These are phyloP conservation scores for Teinopalpus imperialis DNA, from an alignment of 2,888 invertebrate species.

Conservation along the genomic window DNA sequence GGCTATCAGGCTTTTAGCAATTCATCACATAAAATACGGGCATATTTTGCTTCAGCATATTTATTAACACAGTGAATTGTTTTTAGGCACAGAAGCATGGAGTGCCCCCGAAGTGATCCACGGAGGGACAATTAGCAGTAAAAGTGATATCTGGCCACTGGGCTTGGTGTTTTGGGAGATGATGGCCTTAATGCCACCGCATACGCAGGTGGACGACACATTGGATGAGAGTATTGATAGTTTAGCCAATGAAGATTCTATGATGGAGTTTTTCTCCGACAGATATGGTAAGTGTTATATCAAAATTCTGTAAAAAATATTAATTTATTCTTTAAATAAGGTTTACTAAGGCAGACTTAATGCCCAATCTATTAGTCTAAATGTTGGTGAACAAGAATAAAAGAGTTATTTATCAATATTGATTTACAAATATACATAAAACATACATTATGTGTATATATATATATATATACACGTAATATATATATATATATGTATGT, in stretches of 20 bases:
- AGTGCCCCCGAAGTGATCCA: slow-evolving; percentile 88
- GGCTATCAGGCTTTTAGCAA: too few species aligned
- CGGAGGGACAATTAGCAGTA: slow-evolving; percentile 83
- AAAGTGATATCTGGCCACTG: slow-evolving; percentile 90
- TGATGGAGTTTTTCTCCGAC: slow-evolving; percentile 49
- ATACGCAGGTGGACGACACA: slow-evolving; percentile 56
- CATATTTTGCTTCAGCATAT: slow-evolving; percentile 19
- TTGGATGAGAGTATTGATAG: slow-evolving; percentile 45
- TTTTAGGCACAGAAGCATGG: slow-evolving; percentile 88
- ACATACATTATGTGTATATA: too few species aligned
- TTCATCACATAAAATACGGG: too few species aligned
- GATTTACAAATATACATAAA: too few species aligned
- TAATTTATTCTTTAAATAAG: too few species aligned
- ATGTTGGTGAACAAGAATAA: too few species aligned
- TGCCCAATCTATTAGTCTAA: too few species aligned
- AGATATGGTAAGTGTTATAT: slow-evolving; percentile 50
- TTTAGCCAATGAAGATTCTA: slow-evolving; percentile 37
- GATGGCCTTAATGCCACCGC: slow-evolving; percentile 87
- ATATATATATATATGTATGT: too few species aligned
- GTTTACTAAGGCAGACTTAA: too few species aligned
- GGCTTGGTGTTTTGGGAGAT: slow-evolving; percentile 92
- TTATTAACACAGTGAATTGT: background rate
- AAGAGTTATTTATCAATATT: too few species aligned
- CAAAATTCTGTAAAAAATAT: too few species aligned
- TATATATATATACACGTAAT: too few species aligned